phyloP scores from a whole-genome alignment of 2,113 vertebrate genomes.

The Piaya cayana region DNA sequence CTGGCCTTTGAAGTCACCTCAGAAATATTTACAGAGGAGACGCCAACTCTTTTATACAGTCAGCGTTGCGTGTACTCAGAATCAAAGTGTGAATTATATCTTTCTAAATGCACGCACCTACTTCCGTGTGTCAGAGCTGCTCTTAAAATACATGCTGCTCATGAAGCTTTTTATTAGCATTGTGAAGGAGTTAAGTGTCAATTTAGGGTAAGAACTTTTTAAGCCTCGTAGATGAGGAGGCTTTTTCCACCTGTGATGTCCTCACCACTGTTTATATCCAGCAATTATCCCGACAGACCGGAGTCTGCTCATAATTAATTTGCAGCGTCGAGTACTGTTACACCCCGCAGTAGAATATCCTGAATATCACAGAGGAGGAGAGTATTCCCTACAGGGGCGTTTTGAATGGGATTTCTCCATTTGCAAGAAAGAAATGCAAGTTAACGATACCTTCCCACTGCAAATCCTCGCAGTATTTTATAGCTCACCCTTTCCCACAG shows the following conservation, averaged over 20 bases:
- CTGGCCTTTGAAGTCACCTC: slow-evolving; percentile 54
- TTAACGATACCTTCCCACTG: background rate
- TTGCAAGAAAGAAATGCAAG: background rate
- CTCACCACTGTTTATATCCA: slow-evolving; percentile 5
- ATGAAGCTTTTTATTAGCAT: background rate
- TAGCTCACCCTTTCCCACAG: background rate
- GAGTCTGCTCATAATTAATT: background rate
- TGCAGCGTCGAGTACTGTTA: background rate
- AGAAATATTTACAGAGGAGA: slow-evolving; percentile 19
- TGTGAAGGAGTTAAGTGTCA: slow-evolving; percentile 13
- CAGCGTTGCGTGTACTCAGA: background rate
- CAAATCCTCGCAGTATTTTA: background rate
- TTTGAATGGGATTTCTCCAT: background rate
- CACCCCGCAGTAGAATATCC: background rate
- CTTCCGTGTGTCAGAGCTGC: background rate
- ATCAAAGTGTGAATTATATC: background rate
- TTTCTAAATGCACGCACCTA: background rate
- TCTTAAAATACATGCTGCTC: slow-evolving; percentile 1
- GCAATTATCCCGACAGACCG: background rate
- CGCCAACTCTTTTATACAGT: background rate
- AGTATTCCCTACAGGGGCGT: background rate
- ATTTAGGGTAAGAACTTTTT: background rate
- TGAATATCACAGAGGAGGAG: background rate
- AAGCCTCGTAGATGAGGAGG: background rate
- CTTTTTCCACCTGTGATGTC: background rate